A percentile compares a stretch with the other conserved stretches of the same genome.
Evolutionary conservation across 2,888 invertebrate genomes (phyloP).

Genomic region (Oscheius sp.): DNA sequence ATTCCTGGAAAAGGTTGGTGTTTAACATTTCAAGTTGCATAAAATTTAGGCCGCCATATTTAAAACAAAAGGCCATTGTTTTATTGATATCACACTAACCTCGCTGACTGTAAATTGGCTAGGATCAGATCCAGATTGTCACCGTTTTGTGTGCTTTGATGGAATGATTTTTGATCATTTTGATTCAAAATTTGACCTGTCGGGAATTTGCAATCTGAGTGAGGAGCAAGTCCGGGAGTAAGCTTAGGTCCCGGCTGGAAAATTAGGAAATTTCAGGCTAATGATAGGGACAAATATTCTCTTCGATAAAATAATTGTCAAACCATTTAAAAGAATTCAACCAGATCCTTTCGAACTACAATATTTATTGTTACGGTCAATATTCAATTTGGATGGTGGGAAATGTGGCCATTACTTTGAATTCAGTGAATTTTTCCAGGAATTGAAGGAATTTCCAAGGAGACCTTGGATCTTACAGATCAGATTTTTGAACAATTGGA

Average conservation of each 20-base stretch:
- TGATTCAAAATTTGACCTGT: not conserved
- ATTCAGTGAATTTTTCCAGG: too few species aligned
- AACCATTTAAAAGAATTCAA: slow-evolving; percentile 1
- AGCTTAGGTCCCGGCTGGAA: not conserved
- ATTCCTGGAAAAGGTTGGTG: not conserved
- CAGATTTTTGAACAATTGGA: not conserved
- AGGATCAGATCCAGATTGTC: slow-evolving; percentile 2
- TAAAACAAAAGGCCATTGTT: too few species aligned
- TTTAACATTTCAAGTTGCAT: not conserved
- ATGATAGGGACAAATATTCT: not conserved
- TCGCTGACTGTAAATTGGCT: not conserved
- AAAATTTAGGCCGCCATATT: too few species aligned
- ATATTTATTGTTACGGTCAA: slow-evolving; percentile 8
- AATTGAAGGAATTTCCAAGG: slow-evolving; percentile 11
- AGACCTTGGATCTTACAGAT: not conserved
- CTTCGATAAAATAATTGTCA: slow-evolving; percentile 1
- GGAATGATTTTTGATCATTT: not conserved
- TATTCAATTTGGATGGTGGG: slow-evolving; percentile 1
- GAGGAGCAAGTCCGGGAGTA: slow-evolving; percentile 6
- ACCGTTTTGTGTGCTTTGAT: not conserved
- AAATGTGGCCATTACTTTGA: too few species aligned
- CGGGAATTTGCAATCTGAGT: not conserved
- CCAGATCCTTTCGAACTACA: slow-evolving; percentile 27
- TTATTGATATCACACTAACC: not conserved
- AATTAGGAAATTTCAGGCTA: not conserved